Evolutionary conservation across 2,888 invertebrate species (phyloP), one percentile per base, ranked within the genome.

Genomic region (Caenorhabditis uteleia): DNA sequence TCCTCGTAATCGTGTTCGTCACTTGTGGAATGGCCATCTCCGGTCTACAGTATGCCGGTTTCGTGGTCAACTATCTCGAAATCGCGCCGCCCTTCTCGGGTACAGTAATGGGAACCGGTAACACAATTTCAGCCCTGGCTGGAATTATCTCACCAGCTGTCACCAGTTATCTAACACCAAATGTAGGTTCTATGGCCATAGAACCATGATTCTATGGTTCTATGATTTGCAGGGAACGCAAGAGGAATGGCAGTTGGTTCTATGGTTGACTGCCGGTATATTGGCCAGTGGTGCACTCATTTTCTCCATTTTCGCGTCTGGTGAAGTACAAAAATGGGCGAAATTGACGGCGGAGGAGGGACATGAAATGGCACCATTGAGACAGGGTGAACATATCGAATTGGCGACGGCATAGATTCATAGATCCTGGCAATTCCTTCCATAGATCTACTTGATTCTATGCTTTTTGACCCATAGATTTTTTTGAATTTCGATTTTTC

Each of bases 251-350:
- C 77, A 78, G 56, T n/a, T 61, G 20, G 75, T 83, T 14, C 78
- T 83, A 56, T 76, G 72, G 69, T 43, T 83, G 33, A 80, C 82
- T 8, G 79, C 75, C 6, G 77, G 59, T 6, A 81, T 86, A 5
- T 83, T 86, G 58, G 55, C 83, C 14, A 61, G 78, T 42, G 86
- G 86, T 16, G 84, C 85, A 4, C 57, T 84, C 1, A 69, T 85
- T 57, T 86, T 84, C 75, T 54, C 64, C 1, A 26, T 72, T 8
- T 57, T 72, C 39, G 68, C 69, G 29, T 61, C 60, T 25, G 72
- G 72, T 43, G 67, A 69, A 20, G 70, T 70, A 8, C 70, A 74
- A 51, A 59, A 61, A 38, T 74, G 74, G 74, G 74, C 74, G 12
- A 74, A 69, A 51, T 38, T 54, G 18, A 38, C 54, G 1, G 43